Conservation (phyloP, 2,888 invertebrate genomes). For the Disparrhopalites patrizii region DNA sequence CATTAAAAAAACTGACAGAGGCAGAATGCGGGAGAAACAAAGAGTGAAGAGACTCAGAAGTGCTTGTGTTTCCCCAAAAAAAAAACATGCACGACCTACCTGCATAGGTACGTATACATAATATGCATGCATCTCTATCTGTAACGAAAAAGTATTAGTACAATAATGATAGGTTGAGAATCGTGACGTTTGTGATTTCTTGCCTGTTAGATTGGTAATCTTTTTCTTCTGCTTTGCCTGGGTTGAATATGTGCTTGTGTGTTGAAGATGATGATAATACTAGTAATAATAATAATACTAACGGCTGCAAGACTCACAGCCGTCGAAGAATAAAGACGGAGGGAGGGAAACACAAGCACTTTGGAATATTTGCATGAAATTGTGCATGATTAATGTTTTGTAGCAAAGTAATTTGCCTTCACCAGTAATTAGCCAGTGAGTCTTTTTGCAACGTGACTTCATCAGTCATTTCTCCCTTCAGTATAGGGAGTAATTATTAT, state of each 20-base stretch:
- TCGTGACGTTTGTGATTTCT: conserved; percentile 48
- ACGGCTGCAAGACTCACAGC: conserved; percentile 34
- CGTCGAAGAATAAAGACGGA: too few relatives aligned
- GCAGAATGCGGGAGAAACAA: too few relatives aligned
- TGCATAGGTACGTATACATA: too few relatives aligned
- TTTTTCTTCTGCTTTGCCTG: too few relatives aligned
- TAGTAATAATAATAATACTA: too few relatives aligned
- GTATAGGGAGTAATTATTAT: neutral
- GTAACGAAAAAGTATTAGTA: conserved; percentile 29
- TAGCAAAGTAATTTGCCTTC: conserved; percentile 45
- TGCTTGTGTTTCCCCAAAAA: too few relatives aligned
- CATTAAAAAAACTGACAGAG: conserved; percentile 11
- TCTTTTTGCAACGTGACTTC: conserved; percentile 45
- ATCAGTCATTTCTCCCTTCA: conserved; percentile 34
- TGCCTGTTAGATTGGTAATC: conserved; percentile 46
- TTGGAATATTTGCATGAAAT: conserved; percentile 44
- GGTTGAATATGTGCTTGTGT: too few relatives aligned
- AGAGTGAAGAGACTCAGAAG: too few relatives aligned
- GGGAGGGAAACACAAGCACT: too few relatives aligned
- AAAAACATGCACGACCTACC: too few relatives aligned
- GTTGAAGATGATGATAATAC: too few relatives aligned
- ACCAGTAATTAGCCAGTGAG: conserved; percentile 45
- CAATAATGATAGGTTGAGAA: conserved; percentile 39
- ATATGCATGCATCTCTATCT: conserved; percentile 27
- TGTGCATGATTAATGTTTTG: conserved; percentile 47